Percentiles rank a stretch among this genome's conserved stretches.
These are phyloP conservation scores for Spicauda simplicius DNA, from an alignment of 2,888 invertebrate genomes.

Conservation along the genomic window DNA sequence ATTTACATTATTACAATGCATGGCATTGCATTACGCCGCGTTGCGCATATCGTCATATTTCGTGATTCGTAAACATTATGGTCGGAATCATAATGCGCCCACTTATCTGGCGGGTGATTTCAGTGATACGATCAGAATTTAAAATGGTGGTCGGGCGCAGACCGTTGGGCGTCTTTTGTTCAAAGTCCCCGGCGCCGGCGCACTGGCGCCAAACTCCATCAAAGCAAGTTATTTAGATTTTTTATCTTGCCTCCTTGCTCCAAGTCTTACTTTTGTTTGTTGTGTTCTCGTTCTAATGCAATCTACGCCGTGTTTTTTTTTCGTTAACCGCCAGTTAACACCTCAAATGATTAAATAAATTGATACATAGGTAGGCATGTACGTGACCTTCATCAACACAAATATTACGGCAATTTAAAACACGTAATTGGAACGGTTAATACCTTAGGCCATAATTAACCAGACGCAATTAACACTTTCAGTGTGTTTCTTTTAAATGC, in stretches of 20 bases:
- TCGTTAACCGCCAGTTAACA: constrained; percentile 24
- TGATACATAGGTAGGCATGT: constrained; percentile 2
- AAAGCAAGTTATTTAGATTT: constrained; percentile 51
- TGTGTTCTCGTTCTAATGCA: constrained; percentile 30
- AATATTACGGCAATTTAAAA: constrained; percentile 15
- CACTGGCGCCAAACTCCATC: constrained; percentile 55
- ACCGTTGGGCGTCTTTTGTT: constrained; percentile 62
- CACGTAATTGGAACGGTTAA: constrained; percentile 28
- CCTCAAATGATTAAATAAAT: constrained; percentile 10
- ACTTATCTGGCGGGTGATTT: constrained; percentile 39
- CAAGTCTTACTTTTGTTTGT: constrained; percentile 40
- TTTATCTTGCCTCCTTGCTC: constrained; percentile 45
- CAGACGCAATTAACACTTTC: constrained; percentile 24
- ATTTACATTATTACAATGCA: constrained; percentile 28
- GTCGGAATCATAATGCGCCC: constrained; percentile 29
- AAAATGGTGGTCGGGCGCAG: constrained; percentile 51
- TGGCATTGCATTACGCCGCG: neutral
- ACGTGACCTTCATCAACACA: constrained; percentile 27
- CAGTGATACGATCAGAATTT: constrained; percentile 40
- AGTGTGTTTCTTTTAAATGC: constrained; percentile 21
- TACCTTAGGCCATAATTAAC: constrained; percentile 28
- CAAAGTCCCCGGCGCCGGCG: constrained; percentile 47
- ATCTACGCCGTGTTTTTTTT: constrained; percentile 14
- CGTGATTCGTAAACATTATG: constrained; percentile 31
- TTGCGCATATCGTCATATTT: constrained; percentile 8